phyloP scores from a whole-genome alignment of 2,113 vertebrate species.

The Varanus komodoensis region DNA sequence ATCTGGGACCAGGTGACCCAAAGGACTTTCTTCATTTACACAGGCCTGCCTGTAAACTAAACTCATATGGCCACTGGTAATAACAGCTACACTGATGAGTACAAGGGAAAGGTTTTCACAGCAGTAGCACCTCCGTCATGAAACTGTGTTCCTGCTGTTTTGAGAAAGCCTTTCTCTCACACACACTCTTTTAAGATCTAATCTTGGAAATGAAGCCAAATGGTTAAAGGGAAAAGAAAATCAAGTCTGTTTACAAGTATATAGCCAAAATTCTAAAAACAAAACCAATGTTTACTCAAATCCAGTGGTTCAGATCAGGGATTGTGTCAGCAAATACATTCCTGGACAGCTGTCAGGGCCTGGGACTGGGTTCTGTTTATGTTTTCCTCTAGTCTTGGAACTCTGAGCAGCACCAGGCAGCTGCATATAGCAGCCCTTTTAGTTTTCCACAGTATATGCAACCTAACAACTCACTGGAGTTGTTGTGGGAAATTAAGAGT shows the following conservation, averaged over 20 bases:
- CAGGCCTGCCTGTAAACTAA: no score
- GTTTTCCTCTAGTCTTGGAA: background rate
- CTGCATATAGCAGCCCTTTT: background rate
- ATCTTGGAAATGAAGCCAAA: background rate
- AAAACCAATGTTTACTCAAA: no score
- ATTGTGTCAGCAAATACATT: no score
- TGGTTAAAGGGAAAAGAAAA: background rate
- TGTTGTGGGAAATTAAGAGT: background rate
- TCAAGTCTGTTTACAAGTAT: background rate
- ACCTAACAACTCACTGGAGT: background rate
- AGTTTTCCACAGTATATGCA: background rate
- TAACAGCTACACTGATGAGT: no score
- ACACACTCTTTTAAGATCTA: background rate
- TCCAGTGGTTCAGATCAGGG: no score
- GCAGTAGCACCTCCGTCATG: no score
- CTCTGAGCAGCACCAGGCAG: background rate
- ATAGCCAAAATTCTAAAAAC: background rate
- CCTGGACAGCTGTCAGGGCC: background rate
- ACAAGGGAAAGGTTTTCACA: no score
- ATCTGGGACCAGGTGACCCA: no score
- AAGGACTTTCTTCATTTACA: no score
- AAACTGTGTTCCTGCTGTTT: no score
- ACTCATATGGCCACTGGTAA: no score
- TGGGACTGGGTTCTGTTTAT: background rate
- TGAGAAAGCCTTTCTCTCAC: background rate